Base-by-base conservation (phyloP, 1,140 invertebrate genomes). In the Linepithema humile region DNA sequence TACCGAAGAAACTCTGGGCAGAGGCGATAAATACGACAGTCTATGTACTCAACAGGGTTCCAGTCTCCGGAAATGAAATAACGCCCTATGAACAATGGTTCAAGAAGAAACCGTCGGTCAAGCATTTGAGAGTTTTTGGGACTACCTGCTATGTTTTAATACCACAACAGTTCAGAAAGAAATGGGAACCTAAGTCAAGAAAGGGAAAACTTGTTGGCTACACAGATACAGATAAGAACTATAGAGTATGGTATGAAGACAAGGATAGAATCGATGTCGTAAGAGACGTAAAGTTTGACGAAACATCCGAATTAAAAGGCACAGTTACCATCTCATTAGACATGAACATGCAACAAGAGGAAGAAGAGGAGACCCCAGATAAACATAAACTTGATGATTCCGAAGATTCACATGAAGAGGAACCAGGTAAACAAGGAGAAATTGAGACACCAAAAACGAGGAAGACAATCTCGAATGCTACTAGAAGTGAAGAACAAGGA, bases 41-140 rank as follows among this genome's bases (percentile, higher is more conserved):
- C 3, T 67, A 67, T 7, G 32, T 88, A 9, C 2, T 17, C 3
- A 93, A 94, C 82, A 64, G 87, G 75, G 78, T n/a, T n/a, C n/a
- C n/a, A n/a, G n/a, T n/a, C n/a, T n/a, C n/a, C n/a, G 53, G 53
- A 55, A 9, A 55, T 23, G 23, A 55, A 9, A 55, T 23, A 26
- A 55, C 53, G 20, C 53, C 53, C 3, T 55, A 55, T 26, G 10
- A 55, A 10, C 9, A 55, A 55, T 55, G 9, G 23, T 55, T 55
- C 1, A 10, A 3, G 7, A 55, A 26, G 4, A 55, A 55, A 3
- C 53, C 53, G 1, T 55, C 23, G 1, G 4, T 55, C 23, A 55
- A 55, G 26, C 53, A 55, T 55, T 20, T 26, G 2, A 23, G 53
- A 55, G 53, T 55, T 55, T 55, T 55, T 15, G 53, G 53, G 26